phyloP scores from a whole-genome alignment of 2,113 vertebrate genomes.

The Ardeotis arabs region DNA sequence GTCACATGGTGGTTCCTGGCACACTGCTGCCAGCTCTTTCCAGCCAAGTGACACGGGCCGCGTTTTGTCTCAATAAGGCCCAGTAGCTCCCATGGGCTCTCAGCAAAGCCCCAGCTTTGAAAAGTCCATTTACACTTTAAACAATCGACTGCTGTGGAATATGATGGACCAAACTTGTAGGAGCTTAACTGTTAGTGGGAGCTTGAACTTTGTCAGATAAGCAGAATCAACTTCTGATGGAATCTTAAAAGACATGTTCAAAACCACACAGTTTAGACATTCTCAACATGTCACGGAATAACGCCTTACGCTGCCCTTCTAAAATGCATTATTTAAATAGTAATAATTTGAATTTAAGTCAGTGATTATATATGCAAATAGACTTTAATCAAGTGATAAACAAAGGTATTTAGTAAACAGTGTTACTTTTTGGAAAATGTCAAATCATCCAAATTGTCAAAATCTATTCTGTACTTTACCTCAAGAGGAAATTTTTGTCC shows the following conservation, averaged over 20 bases:
- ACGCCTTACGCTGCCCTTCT: fast-evolving
- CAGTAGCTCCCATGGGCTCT: not conserved
- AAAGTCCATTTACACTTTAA: not conserved
- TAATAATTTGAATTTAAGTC: not conserved
- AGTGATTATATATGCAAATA: not conserved
- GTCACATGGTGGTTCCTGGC: not conserved
- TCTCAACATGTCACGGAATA: not conserved
- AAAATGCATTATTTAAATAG: not conserved
- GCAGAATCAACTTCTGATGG: not conserved
- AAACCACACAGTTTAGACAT: not conserved
- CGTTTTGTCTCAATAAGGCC: fast-evolving
- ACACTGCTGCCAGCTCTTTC: not conserved
- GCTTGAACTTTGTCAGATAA: not conserved
- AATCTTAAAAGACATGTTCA: not conserved
- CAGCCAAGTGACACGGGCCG: fast-evolving
- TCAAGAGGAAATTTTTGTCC: constrained; percentile 93
- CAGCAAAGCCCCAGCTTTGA: not conserved
- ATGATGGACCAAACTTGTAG: not conserved
- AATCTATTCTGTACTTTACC: constrained; percentile 73
- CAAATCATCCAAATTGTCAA: not conserved
- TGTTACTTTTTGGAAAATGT: not conserved
- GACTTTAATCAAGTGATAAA: not conserved
- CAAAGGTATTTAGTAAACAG: not conserved
- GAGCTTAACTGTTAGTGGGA: not conserved
- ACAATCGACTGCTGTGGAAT: not conserved